A percentile compares a stretch with the other conserved stretches of the same genome.
phyloP scores from a whole-genome alignment of 2,797 vertebrate species.

The Rhynchonycteris naso region DNA sequence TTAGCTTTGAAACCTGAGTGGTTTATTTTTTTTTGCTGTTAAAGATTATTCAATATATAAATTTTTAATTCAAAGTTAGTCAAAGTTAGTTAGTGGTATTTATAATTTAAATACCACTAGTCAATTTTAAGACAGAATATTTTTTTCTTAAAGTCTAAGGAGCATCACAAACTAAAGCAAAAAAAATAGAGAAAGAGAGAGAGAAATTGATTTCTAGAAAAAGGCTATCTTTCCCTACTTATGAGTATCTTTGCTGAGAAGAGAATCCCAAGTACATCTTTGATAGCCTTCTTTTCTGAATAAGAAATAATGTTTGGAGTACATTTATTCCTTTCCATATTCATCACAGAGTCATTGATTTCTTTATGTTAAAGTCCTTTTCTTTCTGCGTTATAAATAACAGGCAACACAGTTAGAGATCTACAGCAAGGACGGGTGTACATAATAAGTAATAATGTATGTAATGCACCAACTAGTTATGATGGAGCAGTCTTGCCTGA shows the following conservation, averaged over 20 bases:
- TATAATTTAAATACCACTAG: slow-evolving; percentile 16
- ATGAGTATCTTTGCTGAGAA: background rate
- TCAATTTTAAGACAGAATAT: slow-evolving; percentile 37
- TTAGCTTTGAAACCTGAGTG: background rate
- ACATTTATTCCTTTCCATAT: background rate
- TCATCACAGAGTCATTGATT: background rate
- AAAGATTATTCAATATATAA: background rate
- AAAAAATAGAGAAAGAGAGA: background rate
- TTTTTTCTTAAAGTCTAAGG: background rate
- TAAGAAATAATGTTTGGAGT: background rate
- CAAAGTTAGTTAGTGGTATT: background rate
- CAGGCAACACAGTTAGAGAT: slow-evolving; percentile 61
- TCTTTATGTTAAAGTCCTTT: background rate
- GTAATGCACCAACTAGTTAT: slow-evolving; percentile 65
- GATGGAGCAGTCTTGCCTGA: slow-evolving; percentile 56
- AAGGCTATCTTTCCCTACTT: background rate
- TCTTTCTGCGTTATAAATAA: slow-evolving; percentile 40
- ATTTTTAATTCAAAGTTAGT: slow-evolving; percentile 1
- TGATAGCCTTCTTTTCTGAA: background rate
- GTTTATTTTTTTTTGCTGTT: background rate
- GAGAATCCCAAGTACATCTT: background rate
- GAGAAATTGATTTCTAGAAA: background rate
- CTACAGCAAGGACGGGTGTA: slow-evolving; percentile 69
- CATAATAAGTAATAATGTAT: slow-evolving; percentile 68
- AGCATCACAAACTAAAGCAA: slow-evolving; percentile 22